Conservation (phyloP, 2,888 invertebrate species). For the Eupithecia vulgata region DNA sequence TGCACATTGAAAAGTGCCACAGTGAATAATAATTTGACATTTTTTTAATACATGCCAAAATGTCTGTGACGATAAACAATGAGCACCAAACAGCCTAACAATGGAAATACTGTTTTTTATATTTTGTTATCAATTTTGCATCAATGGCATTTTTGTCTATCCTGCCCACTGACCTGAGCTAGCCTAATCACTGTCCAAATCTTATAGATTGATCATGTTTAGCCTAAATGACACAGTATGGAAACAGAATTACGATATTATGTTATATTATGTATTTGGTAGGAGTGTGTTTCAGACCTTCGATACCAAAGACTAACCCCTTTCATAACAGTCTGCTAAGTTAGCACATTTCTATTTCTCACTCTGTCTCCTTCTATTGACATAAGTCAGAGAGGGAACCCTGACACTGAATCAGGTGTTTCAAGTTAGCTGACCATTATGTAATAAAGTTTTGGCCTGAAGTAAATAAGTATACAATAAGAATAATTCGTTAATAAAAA, state of each 20-base stretch:
- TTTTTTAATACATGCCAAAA: background rate
- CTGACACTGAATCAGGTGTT: too few relatives aligned
- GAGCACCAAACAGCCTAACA: background rate
- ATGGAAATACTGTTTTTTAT: background rate
- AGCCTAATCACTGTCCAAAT: background rate
- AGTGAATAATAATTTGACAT: background rate
- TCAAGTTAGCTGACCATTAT: too few relatives aligned
- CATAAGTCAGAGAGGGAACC: too few relatives aligned
- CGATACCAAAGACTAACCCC: too few relatives aligned
- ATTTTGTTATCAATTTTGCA: background rate
- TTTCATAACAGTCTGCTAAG: too few relatives aligned
- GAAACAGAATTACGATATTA: background rate
- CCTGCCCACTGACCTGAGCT: background rate
- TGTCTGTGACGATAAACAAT: background rate
- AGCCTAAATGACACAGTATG: background rate
- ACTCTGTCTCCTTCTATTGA: too few relatives aligned
- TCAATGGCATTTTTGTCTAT: background rate
- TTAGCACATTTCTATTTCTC: too few relatives aligned
- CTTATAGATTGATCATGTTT: background rate
- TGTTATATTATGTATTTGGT: background rate
- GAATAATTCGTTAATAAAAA: too few relatives aligned
- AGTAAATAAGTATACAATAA: too few relatives aligned
- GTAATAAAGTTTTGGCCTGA: too few relatives aligned
- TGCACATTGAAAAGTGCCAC: constrained; percentile 45
- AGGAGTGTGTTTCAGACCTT: background rate